Conservation (phyloP, 92 coral and sea anemone species). For the Epizoanthus ramosus region DNA sequence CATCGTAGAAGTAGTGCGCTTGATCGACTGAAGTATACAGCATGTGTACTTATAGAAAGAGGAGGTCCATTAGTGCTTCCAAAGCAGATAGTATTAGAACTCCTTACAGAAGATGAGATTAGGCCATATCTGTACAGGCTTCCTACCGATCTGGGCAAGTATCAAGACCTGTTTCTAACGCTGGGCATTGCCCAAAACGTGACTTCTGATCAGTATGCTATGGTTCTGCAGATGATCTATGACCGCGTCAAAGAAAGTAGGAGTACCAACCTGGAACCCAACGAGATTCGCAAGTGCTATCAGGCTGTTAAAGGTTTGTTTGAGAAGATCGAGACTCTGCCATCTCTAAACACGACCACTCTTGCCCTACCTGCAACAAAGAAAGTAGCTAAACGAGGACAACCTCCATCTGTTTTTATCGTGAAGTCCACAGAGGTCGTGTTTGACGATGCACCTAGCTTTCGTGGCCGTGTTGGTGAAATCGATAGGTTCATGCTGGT, state of each 20-base stretch:
- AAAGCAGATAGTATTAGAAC: conserved; percentile 56
- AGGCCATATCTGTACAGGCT: conserved; percentile 68
- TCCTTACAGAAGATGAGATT: conserved; percentile 45
- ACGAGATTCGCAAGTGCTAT: conserved; percentile 49
- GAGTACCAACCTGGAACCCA: conserved; percentile 48
- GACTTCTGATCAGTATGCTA: conserved; percentile 64
- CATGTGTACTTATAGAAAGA: conserved; percentile 57
- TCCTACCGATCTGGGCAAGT: conserved; percentile 52
- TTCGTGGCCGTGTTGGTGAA: conserved; percentile 50
- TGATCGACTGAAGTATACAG: conserved; percentile 27
- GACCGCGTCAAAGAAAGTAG: not conserved
- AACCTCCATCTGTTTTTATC: conserved; percentile 22
- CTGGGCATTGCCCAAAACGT: conserved; percentile 63
- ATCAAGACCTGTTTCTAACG: conserved; percentile 33
- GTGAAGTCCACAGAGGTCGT: conserved; percentile 49
- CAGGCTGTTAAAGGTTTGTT: conserved; percentile 64
- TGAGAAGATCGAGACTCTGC: conserved; percentile 21
- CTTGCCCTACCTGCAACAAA: conserved; percentile 60
- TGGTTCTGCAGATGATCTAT: conserved; percentile 55
- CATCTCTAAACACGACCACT: not conserved
- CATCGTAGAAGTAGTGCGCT: not conserved
- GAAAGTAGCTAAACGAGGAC: not conserved
- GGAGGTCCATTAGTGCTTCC: conserved; percentile 63
- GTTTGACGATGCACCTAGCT: conserved; percentile 67
- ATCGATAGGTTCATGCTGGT: conserved; percentile 41